phyloP scores from a whole-genome alignment of 2,888 invertebrate genomes.

The Drosophila mulleri region DNA sequence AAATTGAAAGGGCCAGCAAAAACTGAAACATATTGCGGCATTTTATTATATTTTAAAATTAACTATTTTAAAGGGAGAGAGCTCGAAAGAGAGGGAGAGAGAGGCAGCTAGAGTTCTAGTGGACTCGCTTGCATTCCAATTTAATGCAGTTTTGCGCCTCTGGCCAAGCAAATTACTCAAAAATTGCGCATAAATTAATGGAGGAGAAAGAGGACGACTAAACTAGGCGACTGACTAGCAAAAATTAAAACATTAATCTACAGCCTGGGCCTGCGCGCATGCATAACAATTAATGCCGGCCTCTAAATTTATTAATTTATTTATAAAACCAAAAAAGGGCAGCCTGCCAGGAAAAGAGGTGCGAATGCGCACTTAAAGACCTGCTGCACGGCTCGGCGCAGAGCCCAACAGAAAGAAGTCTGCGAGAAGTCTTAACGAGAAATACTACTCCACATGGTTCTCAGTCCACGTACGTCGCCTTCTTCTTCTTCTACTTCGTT shows the following conservation, averaged over 20 bases:
- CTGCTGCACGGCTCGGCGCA: background rate
- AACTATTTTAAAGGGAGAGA: conserved; percentile 53
- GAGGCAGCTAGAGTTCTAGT: background rate
- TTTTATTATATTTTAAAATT: conserved; percentile 69
- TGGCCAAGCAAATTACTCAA: conserved; percentile 70
- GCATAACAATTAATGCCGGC: conserved; percentile 79
- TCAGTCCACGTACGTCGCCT: conserved; percentile 26
- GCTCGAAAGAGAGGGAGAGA: background rate
- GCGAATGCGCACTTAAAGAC: conserved; percentile 57
- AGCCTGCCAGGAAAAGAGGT: conserved; percentile 50
- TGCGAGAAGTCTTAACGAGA: conserved; percentile 32
- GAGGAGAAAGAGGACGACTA: conserved; percentile 7
- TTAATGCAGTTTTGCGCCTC: conserved; percentile 65
- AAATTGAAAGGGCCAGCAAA: conserved; percentile 53
- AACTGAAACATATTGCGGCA: conserved; percentile 53
- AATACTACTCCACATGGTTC: conserved; percentile 40
- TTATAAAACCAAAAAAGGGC: conserved; percentile 70
- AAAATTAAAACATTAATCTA: conserved; percentile 79
- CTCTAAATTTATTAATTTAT: conserved; percentile 82
- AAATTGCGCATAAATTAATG: conserved; percentile 70
- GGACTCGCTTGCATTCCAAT: conserved; percentile 50
- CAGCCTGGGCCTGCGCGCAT: conserved; percentile 28
- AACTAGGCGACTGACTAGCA: conserved; percentile 49
- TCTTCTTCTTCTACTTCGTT: conserved; percentile 8
- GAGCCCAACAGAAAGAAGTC: conserved; percentile 31